Base-by-base conservation (phyloP, 2,888 invertebrate genomes). In the Dendrolimus pini region DNA sequence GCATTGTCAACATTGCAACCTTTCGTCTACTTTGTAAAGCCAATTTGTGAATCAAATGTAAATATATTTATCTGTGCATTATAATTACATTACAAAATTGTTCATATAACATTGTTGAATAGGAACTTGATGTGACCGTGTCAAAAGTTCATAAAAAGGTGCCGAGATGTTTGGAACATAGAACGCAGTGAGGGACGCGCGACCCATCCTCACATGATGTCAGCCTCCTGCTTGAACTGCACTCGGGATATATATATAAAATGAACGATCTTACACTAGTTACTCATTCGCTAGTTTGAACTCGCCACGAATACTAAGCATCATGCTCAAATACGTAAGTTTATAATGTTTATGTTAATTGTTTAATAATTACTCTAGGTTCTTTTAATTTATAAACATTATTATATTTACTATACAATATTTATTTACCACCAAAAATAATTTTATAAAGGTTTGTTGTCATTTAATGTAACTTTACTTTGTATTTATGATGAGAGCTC, bases 251-350 rank as follows among this genome's bases (percentile, higher is more conserved):
- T 79, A 85, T 79, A 85, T 89, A 90, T 87, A 89, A 85, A 86
- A 85, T 79, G 88, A 78, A 81, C 82, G 80, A 77, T 71, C 79
- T 65, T 74, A 79, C 82, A 83, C 71, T 78, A 82, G 75, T 78
- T 82, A 87, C 80, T 88, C 89, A 90, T 88, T 90, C 90, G 88
- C 85, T 85, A 84, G 81, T 82, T 82, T 85, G 85, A 85, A 83
- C 85, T 85, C 88, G 79, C 79, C 77, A 82, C 80, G 87, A 83
- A 82, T 76, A 85, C 83, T 77, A 74, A 87, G 75, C 86, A 87
- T 68, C 82, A 90, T 90, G 90, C 77, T 89, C 67, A 90, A 87
- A 90, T 89, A 89, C 88, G 90, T 90, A 82, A 90, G 89, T 89
- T 57, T 60, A 58, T 63, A 62, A 58, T 67, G 57, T 67, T 65